Conservation (phyloP, 2,113 vertebrate genomes). For the Carettochelys insculpta region DNA sequence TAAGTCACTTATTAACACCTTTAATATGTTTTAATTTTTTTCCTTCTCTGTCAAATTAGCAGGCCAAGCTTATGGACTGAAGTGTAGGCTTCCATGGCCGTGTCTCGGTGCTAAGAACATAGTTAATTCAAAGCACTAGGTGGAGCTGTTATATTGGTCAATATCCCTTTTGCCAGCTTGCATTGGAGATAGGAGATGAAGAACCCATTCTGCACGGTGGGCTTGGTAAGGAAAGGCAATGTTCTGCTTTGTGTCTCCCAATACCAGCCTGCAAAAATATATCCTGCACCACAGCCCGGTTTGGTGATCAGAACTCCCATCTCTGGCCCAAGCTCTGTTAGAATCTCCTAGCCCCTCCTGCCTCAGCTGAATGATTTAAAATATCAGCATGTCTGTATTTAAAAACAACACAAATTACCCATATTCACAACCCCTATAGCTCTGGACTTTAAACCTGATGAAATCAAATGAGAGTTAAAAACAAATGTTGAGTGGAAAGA, state of each 20-base stretch:
- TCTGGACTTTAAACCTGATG: not conserved
- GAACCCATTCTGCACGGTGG: not conserved
- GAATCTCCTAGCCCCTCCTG: not conserved
- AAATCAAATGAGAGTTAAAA: not conserved
- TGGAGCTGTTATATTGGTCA: constrained; percentile 70
- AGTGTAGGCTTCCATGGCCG: not conserved
- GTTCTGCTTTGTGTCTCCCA: not conserved
- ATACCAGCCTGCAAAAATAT: not conserved
- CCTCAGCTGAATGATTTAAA: not conserved
- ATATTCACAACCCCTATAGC: not conserved
- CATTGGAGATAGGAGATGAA: not conserved
- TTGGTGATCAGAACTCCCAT: not conserved
- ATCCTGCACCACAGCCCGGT: not conserved
- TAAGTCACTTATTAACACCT: constrained; percentile 70
- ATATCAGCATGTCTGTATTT: not conserved
- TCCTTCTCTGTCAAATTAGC: not conserved
- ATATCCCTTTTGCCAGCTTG: not conserved
- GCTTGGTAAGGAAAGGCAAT: not conserved
- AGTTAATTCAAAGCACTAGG: constrained; percentile 17
- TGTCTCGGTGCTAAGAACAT: too few relatives aligned
- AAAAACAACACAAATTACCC: not conserved
- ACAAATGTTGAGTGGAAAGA: not conserved
- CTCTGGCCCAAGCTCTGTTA: not conserved
- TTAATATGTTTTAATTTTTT: constrained; percentile 69
- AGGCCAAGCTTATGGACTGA: not conserved